Base-by-base conservation (phyloP, 2,888 invertebrate genomes). In the Meghimatium bilineatum region DNA sequence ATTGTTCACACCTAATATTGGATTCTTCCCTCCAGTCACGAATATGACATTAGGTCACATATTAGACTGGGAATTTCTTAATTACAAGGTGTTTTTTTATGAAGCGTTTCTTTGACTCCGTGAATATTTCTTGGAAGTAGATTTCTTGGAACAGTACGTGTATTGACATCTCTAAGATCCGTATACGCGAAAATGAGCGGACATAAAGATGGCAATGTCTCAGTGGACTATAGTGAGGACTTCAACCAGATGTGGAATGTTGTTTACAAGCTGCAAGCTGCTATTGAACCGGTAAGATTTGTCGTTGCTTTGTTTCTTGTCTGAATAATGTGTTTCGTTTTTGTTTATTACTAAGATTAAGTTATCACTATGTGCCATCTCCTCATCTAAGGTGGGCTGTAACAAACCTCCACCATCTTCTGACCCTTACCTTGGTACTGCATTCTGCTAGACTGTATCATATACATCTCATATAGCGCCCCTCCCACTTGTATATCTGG, bases 161-260 rank as follows among this genome's bases (percentile, higher is more conserved):
- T 6, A 12, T 32, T 32, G 14, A 29, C 17, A 1, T 1, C 23
- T 32, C 10, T 5, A 32, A 32, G 32, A 52, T 52, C 52, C 0
- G 44, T 74, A 52, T 32, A 23, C 20, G 52, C 32, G 3, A 77
- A 77, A 29, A 77, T 77, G 77, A 66, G 63, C n/a, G 52, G 17
- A 12, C 10, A 1, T 14, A 77, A 77, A 20, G 66, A 77, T 0
- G 26, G 63, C 23, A 66, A 66, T 36, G n/a, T 10, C 5, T 63
- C 77, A 5, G 38, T 44, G 38, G 77, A 77, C 23, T 60, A 77
- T 23, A 66, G 29, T n/a, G 77, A 38, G 63, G 77, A 77, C 17
- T 66, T 77, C 63, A 77, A 77, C 77, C 63, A 77, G 20, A 77
- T 77, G 77, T 77, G 77, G 77, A 77, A 77, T 29, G 77, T 77